Conservation (phyloP, 2,888 invertebrate species). For the Amorpha juglandis region DNA sequence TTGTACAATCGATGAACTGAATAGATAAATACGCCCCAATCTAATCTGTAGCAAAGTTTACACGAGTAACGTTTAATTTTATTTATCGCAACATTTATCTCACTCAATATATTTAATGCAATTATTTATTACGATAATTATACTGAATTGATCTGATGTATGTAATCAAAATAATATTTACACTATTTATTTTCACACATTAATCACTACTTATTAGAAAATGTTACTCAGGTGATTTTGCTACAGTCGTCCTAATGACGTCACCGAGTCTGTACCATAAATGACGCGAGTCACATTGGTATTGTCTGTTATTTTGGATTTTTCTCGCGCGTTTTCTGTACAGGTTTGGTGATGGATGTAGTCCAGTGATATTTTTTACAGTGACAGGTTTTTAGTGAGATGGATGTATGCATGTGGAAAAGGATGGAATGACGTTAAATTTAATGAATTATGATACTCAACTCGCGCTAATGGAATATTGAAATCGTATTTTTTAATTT, state of each 20-base stretch:
- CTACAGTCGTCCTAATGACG: conserved; percentile 20
- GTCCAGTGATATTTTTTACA: conserved; percentile 28
- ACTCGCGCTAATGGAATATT: conserved; percentile 42
- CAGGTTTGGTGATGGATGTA: conserved; percentile 22
- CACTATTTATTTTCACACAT: conserved; percentile 14
- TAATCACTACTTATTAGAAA: not conserved
- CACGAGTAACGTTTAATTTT: conserved; percentile 11
- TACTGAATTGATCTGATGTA: conserved; percentile 20
- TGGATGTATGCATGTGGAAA: conserved; percentile 38
- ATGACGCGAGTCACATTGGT: conserved; percentile 19
- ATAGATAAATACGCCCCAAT: conserved; percentile 26
- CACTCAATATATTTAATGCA: conserved; percentile 19
- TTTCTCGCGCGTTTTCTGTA: conserved; percentile 3
- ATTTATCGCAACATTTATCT: conserved; percentile 17
- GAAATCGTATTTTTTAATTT: conserved; percentile 46
- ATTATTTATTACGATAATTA: conserved; percentile 18
- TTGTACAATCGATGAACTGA: conserved; percentile 5
- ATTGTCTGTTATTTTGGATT: conserved; percentile 18
- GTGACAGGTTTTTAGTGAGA: conserved; percentile 23
- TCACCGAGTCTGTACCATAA: conserved; percentile 22
- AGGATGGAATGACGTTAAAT: conserved; percentile 33
- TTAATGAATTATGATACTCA: conserved; percentile 56
- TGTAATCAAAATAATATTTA: conserved; percentile 6
- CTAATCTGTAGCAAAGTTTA: conserved; percentile 23
- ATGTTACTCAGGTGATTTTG: conserved; percentile 22